A percentile compares a stretch with the other conserved stretches of the same genome.
These are phyloP conservation scores for Sebastes goodei DNA, from an alignment of 2,797 vertebrate species.

Conservation along the genomic window DNA sequence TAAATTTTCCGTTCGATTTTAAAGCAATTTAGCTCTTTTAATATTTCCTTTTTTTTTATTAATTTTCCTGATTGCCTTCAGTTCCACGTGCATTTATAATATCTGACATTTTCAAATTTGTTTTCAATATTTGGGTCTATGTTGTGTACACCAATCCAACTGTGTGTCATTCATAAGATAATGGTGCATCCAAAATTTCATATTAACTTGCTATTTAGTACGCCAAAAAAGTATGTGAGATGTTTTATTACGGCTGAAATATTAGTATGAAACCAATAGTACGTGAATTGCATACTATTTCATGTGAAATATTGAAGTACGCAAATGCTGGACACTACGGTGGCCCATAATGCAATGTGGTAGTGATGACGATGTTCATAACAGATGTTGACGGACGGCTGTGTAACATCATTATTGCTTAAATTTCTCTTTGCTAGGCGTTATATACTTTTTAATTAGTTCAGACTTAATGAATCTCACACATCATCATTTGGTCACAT, in stretches of 20 bases:
- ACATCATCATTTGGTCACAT: neutral
- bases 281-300: no score
- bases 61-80: neutral
- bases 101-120: neutral
- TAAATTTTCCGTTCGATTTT: accelerated
- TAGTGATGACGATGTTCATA: no score
- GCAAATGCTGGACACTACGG: no score
- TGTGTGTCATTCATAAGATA: neutral
- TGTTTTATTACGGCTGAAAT: no score
- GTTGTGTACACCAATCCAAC: neutral
- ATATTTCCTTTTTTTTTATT: neutral
- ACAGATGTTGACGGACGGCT: no score
- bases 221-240: no score
- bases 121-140: neutral
- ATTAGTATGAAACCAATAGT: no score
- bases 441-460: neutral
- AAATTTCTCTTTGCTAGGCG: accelerated
- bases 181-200: no score
- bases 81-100: accelerated
- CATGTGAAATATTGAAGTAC: no score
- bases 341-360: no score
- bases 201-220: no score
- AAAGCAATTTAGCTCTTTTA: neutral
- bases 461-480: neutral
- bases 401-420: no score